Percentiles rank a stretch among this genome's conserved stretches.
phyloP scores from a whole-genome alignment of 2,113 vertebrate species.

The Nyctibius bracteatus region DNA sequence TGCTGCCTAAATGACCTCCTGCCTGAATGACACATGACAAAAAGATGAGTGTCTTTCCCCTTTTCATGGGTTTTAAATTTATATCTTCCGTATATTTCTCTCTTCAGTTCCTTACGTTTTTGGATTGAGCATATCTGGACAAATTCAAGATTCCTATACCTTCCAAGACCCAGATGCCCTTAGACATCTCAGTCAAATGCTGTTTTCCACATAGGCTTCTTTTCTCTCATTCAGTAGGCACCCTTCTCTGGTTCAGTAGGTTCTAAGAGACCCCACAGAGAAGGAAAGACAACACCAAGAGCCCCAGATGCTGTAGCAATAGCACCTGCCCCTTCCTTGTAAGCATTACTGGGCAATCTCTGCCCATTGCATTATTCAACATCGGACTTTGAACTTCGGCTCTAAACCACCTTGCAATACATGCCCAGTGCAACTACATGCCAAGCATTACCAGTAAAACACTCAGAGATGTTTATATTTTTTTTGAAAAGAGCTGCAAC shows the following conservation, averaged over 20 bases:
- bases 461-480: neutral
- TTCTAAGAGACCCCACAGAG: neutral
- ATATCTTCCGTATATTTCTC: neutral
- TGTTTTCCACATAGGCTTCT: neutral
- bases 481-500: slow-evolving; percentile 13
- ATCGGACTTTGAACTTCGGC: neutral
- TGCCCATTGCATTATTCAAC: neutral
- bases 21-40: neutral
- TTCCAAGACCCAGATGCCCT: neutral
- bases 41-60: neutral
- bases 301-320: neutral
- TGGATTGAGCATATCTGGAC: neutral
- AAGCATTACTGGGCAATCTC: neutral
- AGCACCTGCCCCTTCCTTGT: neutral
- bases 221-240: neutral
- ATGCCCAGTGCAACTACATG: neutral
- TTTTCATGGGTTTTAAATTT: neutral
- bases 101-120: neutral
- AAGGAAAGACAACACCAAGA: neutral
- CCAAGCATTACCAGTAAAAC: neutral
- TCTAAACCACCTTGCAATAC: neutral
- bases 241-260: neutral
- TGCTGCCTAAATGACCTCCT: neutral
- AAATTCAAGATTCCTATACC: neutral
- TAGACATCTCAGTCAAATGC: neutral